Evolutionary conservation across 2,797 vertebrate genomes (phyloP), one percentile per base, ranked within the genome.

Genomic region (Neosilurus mollespiculum): DNA sequence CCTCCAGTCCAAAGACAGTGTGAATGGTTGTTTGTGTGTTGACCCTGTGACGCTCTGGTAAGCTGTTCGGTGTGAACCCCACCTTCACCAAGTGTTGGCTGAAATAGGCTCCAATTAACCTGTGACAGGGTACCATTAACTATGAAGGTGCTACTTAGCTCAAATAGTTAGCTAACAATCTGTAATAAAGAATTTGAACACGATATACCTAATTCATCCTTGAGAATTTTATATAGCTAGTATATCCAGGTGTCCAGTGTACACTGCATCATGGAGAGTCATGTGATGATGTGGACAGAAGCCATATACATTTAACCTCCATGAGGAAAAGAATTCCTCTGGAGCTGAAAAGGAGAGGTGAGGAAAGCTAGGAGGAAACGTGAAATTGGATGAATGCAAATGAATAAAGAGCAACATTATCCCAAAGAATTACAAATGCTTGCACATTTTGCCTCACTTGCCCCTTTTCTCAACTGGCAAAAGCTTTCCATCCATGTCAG

Each of bases 401-500:
- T 7, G 78, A 80, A 22, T 82, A 70, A 54, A 77, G 77, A n/a
- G 43, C 69, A 16, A 70, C 83, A 82, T 80, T 82, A 14, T 78
- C 37, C 77, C 77, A 62, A 76, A 76, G 2, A 59, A 59, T 61
- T 62, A 82, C 43, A 69, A 84, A 62, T 61, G n/a, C 58, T 20
- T 75, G 49, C 9, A 65, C 16, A 54, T 80, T 69, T 78, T 62
- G 14, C 9, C 20, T 71, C 30, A 22, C 12, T 78, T 53, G 30
- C 49, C 8, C 24, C 62, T 76, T 24, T n/a, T 34, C 70, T 65
- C 65, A 76, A 15, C 30, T 59, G 56, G 73, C 79, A 51, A 67
- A 71, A 66, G 65, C 30, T 59, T 16, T 56, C 24, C 51, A 76
- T 61, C 4, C 30, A 69, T 64, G 9, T 75, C 54, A 51, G 67